Conservation (phyloP, 2,888 invertebrate species). For the Pandemis cinnamomeana region DNA sequence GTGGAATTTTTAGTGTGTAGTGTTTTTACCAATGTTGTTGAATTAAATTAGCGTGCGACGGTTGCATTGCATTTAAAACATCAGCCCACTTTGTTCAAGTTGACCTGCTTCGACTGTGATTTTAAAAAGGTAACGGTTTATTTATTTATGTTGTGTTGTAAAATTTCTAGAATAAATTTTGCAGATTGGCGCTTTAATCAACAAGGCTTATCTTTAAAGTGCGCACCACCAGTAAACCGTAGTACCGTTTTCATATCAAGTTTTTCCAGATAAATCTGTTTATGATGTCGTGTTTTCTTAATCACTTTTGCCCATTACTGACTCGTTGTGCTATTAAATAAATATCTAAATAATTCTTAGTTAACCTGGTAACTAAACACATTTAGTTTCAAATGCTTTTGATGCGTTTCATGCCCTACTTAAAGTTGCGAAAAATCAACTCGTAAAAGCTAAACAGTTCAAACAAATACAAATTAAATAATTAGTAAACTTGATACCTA, state of each 20-base stretch:
- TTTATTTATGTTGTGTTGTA: constrained; percentile 45
- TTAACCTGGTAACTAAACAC: neutral
- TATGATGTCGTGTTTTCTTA: constrained; percentile 17
- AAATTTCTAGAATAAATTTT: constrained; percentile 17
- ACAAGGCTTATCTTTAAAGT: constrained; percentile 27
- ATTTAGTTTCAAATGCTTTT: neutral
- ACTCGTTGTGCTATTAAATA: constrained; percentile 14
- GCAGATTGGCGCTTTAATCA: neutral
- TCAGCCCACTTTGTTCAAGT: constrained; percentile 76
- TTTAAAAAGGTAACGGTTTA: constrained; percentile 81
- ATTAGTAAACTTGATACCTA: neutral
- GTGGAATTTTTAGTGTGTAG: constrained; percentile 62
- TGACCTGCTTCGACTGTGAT: constrained; percentile 73
- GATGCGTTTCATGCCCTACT: neutral
- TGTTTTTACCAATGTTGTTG: constrained; percentile 61
- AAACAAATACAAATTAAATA: neutral
- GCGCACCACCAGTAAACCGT: constrained; percentile 5
- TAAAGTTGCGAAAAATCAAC: neutral
- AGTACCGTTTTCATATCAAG: constrained; percentile 17
- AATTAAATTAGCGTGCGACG: constrained; percentile 62
- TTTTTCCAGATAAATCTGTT: constrained; percentile 32
- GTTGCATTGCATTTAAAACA: constrained; percentile 61
- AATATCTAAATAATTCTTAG: neutral
- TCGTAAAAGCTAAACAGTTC: neutral
- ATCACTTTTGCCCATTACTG: constrained; percentile 30